phyloP scores from a whole-genome alignment of 1,140 invertebrate genomes.

The Drosophila sucinea region DNA sequence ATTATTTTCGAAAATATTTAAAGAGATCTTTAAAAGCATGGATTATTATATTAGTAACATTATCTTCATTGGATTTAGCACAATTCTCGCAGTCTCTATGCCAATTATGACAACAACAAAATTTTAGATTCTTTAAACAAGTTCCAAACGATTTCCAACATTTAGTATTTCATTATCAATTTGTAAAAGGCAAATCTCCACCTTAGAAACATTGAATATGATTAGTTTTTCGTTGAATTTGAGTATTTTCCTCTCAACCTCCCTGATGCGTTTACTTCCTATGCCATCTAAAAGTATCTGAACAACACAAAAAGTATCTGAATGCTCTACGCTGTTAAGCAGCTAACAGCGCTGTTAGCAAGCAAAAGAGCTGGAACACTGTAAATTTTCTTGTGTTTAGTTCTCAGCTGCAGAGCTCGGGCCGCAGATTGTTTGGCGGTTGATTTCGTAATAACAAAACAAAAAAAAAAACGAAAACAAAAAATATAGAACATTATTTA shows the following conservation, averaged over 20 bases:
- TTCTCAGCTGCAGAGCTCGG: slow-evolving; percentile 50
- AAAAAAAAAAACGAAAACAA: slow-evolving; percentile 2
- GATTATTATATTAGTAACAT: no score
- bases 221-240: background rate
- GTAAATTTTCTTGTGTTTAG: slow-evolving; percentile 54
- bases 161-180: no score
- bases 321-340: background rate
- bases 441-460: slow-evolving; percentile 9
- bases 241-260: background rate
- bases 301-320: slow-evolving; percentile 2
- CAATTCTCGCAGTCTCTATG: no score
- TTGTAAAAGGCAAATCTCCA: no score
- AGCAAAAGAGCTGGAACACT: slow-evolving; percentile 11
- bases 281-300: slow-evolving; percentile 2
- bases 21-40: no score
- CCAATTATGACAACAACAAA: no score
- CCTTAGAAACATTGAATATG: no score
- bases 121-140: no score
- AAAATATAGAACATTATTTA: slow-evolving; percentile 14
- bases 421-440: slow-evolving; percentile 40
- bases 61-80: no score
- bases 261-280: background rate
- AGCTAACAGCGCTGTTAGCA: background rate
- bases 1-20: no score
- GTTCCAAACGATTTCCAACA: no score